A percentile compares a stretch with the other conserved stretches of the same genome.
These are phyloP conservation scores for Cremastinae sp. DNA, from an alignment of 2,888 invertebrate genomes.

Conservation along the genomic window DNA sequence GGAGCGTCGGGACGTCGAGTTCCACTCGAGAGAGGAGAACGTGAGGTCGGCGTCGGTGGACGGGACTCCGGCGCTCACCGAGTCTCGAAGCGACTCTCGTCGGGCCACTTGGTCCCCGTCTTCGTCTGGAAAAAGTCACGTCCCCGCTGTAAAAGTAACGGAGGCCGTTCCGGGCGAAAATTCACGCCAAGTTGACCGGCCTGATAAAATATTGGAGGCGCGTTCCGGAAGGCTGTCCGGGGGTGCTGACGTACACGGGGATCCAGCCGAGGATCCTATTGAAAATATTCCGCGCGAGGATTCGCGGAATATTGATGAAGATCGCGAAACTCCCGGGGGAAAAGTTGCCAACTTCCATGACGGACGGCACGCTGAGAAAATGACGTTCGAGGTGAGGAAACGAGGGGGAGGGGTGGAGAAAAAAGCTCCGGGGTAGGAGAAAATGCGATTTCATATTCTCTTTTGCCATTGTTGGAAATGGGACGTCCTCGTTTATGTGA, in stretches of 20 bases:
- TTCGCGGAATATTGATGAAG: slow-evolving; percentile 9
- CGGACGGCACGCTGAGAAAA: not conserved
- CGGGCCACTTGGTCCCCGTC: slow-evolving; percentile 33
- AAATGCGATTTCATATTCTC: too few species aligned
- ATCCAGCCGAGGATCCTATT: slow-evolving; percentile 3
- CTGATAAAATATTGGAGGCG: slow-evolving; percentile 41
- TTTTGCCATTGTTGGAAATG: too few species aligned
- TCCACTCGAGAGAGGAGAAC: slow-evolving; percentile 49
- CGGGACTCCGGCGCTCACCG: slow-evolving; percentile 29
- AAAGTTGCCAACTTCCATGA: slow-evolving; percentile 3
- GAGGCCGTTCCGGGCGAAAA: not conserved
- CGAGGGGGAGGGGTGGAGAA: slow-evolving; percentile 8
- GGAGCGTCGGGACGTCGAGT: slow-evolving; percentile 54
- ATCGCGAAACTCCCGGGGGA: not conserved
- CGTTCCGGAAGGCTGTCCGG: slow-evolving; percentile 21
- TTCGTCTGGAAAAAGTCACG: slow-evolving; percentile 51
- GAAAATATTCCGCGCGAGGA: not conserved
- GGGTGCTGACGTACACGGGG: slow-evolving; percentile 17
- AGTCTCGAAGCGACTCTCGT: slow-evolving; percentile 32
- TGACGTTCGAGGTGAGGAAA: not conserved
- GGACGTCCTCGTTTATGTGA: too few species aligned
- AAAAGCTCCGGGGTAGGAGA: slow-evolving; percentile 44
- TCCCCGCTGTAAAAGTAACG: slow-evolving; percentile 26
- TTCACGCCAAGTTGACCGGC: slow-evolving; percentile 12
- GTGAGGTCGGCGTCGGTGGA: slow-evolving; percentile 34